Evolutionary conservation across 37 sponge, comb jelly and placozoan genomes (phyloP), one percentile per base, ranked within the genome.

Genomic region (Cliona cf. orientalis): DNA sequence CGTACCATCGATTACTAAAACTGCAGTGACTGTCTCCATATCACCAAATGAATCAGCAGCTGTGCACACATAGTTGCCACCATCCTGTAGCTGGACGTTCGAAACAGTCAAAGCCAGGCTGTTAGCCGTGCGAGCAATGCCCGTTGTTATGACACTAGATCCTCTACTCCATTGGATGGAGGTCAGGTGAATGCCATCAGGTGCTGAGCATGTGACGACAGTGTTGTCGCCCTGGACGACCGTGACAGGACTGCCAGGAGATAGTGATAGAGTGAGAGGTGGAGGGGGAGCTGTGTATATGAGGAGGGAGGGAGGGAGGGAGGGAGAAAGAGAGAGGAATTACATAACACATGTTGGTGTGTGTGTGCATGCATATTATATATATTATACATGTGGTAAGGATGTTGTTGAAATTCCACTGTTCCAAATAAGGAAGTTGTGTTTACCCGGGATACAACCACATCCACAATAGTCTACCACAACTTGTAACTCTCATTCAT

Each of bases 221-320:
- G 53, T 4, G 22, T 31, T 23, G n/a, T 35, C 58, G 41, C 80
- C 80, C 35, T 32, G 21, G 5, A 11, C 38, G 28, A 67, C 36
- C 23, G 23, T 4, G 7, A 68, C 17, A 26, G 78, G 78, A 25
- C 23, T 32, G 31, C 53, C 66, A 2, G 79, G 79, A 5, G 66
- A 25, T 49, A 78, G 26, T 11, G 31, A 29, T 5, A 78, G 21
- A 11, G 31, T 25, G 0, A 78, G 31, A 26, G 42, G 45, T 4
- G 28, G 66, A 19, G 36, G 66, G 22, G 80, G 69, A 21, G 25
- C 69, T 66, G 66, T n/a, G n/a, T n/a, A n/a, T n/a, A n/a, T n/a
- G n/a, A n/a, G n/a, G n/a, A 28, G 59, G n/a, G n/a, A 34, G 66
- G 5, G 36, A 17, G 3, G 32, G 66, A 66, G 32, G 21, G 6